Evolutionary conservation across 2,888 invertebrate genomes (phyloP).

Genomic region (Globia sparganii): DNA sequence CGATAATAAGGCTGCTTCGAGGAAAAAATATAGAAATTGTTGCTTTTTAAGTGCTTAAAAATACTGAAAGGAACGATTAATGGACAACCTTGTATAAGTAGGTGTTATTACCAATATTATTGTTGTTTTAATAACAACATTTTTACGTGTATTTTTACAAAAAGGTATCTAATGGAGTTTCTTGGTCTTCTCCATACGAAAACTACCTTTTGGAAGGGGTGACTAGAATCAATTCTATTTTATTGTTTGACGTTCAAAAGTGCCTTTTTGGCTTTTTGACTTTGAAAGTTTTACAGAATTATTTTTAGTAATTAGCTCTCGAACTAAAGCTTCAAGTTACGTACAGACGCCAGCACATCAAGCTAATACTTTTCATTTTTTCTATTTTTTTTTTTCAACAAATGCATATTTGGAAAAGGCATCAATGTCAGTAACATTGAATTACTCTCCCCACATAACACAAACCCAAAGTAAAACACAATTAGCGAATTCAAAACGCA

Average conservation of each 20-base stretch:
- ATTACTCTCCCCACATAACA: constrained; percentile 21
- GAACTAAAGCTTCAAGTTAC: neutral
- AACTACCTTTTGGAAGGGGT: neutral
- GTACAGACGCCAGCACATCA: too few species aligned
- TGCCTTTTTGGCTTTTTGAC: neutral
- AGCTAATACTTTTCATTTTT: too few species aligned
- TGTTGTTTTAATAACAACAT: neutral
- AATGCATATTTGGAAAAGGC: neutral
- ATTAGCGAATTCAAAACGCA: constrained; percentile 60
- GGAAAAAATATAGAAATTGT: constrained; percentile 19
- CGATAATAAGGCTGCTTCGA: constrained; percentile 45
- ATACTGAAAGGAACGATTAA: constrained; percentile 20
- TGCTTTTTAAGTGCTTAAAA: constrained; percentile 21
- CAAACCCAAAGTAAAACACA: constrained; percentile 50
- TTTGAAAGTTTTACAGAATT: neutral
- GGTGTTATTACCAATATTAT: constrained; percentile 12
- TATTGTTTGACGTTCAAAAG: neutral
- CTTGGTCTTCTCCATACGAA: neutral
- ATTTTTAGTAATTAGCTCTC: neutral
- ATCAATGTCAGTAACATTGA: neutral
- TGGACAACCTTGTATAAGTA: neutral
- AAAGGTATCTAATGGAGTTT: neutral
- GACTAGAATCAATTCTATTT: neutral
- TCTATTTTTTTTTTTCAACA: too few species aligned
- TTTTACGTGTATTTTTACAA: too few species aligned